phyloP scores from a whole-genome alignment of 2,888 invertebrate genomes.

The Leptopilina myrica region DNA sequence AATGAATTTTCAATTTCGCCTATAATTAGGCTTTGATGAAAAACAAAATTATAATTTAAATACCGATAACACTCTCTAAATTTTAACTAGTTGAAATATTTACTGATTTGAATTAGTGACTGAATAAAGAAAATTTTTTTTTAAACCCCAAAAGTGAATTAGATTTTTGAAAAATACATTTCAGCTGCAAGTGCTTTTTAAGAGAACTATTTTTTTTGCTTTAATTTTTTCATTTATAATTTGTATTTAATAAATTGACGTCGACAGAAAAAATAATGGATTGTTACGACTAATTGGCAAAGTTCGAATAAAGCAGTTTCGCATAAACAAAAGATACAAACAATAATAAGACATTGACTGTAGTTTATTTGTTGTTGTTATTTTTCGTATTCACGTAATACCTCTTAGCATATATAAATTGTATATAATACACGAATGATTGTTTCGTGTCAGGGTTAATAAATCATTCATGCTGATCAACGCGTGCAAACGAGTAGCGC shows the following conservation, averaged over 20 bases:
- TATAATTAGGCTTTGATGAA: no score
- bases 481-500: conserved; percentile 1
- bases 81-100: no score
- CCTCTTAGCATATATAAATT: neutral
- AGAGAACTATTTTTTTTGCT: no score
- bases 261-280: neutral
- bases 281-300: neutral
- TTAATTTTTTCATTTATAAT: no score
- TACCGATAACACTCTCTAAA: no score
- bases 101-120: no score
- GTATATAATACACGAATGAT: neutral
- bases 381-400: neutral
- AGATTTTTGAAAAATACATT: no score
- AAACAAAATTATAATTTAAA: no score
- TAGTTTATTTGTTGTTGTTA: neutral
- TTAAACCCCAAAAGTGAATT: no score
- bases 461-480: conserved; percentile 16
- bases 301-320: neutral
- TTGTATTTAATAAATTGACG: neutral
- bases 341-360: neutral
- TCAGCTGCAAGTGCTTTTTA: no score
- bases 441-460: conserved; percentile 26
- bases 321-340: neutral
- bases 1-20: no score
- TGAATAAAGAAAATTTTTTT: no score